Conservation (phyloP, 2,888 invertebrate genomes). For the Hipparchia sbordonii region DNA sequence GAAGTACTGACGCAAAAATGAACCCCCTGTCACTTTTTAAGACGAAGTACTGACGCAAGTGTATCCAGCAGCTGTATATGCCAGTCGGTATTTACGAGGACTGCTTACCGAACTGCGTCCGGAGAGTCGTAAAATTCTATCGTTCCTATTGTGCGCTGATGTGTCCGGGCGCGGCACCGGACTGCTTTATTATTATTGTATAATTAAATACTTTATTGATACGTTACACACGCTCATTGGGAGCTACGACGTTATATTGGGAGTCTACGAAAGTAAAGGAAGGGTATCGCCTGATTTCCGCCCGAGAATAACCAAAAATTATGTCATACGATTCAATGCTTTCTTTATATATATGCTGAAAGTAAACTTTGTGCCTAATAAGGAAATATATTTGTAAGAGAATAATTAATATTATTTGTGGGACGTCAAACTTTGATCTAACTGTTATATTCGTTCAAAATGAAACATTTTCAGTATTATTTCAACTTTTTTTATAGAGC, state of each 20-base stretch:
- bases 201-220: constrained; percentile 33
- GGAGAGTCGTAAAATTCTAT: constrained; percentile 80
- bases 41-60: not conserved
- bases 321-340: too few species aligned
- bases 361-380: too few species aligned
- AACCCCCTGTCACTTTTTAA: not conserved
- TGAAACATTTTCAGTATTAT: too few species aligned
- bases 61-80: constrained; percentile 50
- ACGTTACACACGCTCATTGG: constrained; percentile 15
- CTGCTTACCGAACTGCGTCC: constrained; percentile 75
- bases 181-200: constrained; percentile 36
- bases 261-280: not conserved
- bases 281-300: not conserved
- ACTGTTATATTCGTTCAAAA: too few species aligned
- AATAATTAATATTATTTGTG: too few species aligned
- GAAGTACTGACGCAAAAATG: too few species aligned
- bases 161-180: constrained; percentile 49
- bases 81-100: constrained; percentile 65
- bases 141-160: constrained; percentile 73
- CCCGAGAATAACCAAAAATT: too few species aligned
- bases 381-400: too few species aligned
- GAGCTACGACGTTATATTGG: not conserved
- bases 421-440: too few species aligned
- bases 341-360: too few species aligned
- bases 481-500: too few species aligned